phyloP scores from a whole-genome alignment of 1,140 invertebrate genomes.

The Drosophila repleta region DNA sequence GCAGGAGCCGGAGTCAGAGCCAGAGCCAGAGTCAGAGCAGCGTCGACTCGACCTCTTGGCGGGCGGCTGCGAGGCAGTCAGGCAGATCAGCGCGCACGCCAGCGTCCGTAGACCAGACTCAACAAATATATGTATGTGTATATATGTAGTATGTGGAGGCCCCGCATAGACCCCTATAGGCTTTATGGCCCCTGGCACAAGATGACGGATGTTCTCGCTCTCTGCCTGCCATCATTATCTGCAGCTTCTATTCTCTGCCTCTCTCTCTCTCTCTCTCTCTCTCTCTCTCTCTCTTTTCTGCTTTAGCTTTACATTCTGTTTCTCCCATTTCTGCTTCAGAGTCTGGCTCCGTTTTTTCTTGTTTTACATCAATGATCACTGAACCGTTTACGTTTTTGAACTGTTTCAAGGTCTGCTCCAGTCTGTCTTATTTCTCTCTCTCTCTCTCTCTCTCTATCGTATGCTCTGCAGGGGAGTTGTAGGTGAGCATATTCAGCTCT shows the following conservation, averaged over 20 bases:
- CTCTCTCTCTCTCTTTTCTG: background rate
- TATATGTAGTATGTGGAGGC: background rate
- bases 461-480: background rate
- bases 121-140: background rate
- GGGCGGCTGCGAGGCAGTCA: conserved; percentile 69
- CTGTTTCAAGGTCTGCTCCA: conserved; percentile 82
- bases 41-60: conserved; percentile 42
- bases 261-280: conserved; percentile 3
- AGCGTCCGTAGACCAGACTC: conserved; percentile 36
- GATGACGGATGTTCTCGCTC: conserved; percentile 73
- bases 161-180: conserved; percentile 34
- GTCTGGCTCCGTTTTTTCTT: conserved; percentile 36
- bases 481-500: background rate
- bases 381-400: conserved; percentile 84
- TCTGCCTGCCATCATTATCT: conserved; percentile 13
- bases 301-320: conserved; percentile 17
- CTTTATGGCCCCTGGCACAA: conserved; percentile 49
- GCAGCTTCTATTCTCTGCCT: conserved; percentile 13
- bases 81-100: conserved; percentile 79
- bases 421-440: conserved; percentile 30
- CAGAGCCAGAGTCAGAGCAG: background rate
- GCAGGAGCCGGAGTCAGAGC: conserved; percentile 10
- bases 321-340: conserved; percentile 43
- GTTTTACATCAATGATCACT: conserved; percentile 83
- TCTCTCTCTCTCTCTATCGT: conserved; percentile 1